Conservation (phyloP, 2,797 vertebrate genomes). For the Yasuhikotakia modesta region DNA sequence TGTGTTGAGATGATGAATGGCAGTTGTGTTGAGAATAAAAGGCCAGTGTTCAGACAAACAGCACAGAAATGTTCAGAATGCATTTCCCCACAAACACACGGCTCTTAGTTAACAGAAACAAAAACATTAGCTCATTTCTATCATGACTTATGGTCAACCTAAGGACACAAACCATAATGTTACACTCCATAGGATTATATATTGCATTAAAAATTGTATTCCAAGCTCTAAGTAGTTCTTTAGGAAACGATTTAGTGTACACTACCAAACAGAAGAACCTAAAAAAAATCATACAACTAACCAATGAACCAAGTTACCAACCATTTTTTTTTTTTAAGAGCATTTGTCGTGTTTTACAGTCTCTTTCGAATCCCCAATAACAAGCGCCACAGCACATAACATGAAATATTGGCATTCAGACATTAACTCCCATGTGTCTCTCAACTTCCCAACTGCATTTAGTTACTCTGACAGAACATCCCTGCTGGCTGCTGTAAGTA, state of each 20-base stretch:
- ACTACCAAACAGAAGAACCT: no score
- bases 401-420: not conserved
- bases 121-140: slow-evolving; percentile 7
- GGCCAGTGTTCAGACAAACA: slow-evolving; percentile 75
- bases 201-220: no score
- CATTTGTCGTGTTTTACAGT: no score
- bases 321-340: no score
- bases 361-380: not conserved
- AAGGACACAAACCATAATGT: not conserved
- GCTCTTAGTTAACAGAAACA: slow-evolving; percentile 61
- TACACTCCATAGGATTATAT: not conserved
- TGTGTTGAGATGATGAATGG: slow-evolving; percentile 77
- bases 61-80: slow-evolving; percentile 79
- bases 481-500: slow-evolving; percentile 66
- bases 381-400: not conserved
- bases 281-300: no score
- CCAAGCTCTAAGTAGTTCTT: no score
- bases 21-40: slow-evolving; percentile 79
- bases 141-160: not conserved
- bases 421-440: slow-evolving; percentile 2
- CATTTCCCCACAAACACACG: slow-evolving; percentile 70
- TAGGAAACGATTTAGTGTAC: no score
- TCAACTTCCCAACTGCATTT: not conserved
- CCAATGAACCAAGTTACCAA: no score
- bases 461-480: not conserved